phyloP scores from a whole-genome alignment of 2,888 invertebrate species.

The Xanthia icteritia region DNA sequence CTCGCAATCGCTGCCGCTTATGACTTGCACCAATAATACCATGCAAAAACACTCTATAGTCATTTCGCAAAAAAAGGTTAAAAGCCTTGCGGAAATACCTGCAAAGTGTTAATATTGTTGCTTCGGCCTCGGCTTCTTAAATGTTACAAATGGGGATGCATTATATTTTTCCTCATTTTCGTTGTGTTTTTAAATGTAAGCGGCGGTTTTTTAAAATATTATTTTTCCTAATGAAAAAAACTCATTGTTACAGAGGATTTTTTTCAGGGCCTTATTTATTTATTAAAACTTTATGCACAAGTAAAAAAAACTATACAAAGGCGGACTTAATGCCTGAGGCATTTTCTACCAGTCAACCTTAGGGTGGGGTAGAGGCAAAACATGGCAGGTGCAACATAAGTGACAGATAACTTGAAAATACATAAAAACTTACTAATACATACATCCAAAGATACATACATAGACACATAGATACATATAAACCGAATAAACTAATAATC shows the following conservation, averaged over 20 bases:
- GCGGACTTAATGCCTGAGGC: no score
- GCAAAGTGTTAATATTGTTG: constrained; percentile 60
- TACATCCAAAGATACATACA: no score
- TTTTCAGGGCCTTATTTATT: no score
- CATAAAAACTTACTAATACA: no score
- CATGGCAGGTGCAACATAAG: no score
- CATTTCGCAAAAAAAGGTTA: constrained; percentile 65
- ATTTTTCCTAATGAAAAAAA: background rate
- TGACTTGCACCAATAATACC: constrained; percentile 13
- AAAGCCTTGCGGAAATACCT: constrained; percentile 55
- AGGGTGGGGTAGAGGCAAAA: no score
- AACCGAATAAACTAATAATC: no score
- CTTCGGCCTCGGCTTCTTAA: constrained; percentile 37
- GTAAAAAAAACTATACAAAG: no score
- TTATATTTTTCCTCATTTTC: constrained; percentile 33
- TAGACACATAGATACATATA: no score
- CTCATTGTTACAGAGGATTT: background rate
- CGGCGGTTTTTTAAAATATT: background rate
- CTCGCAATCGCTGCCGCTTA: constrained; percentile 7
- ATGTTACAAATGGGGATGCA: constrained; percentile 53
- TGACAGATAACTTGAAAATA: no score
- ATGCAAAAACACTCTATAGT: constrained; percentile 60
- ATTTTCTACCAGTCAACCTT: no score
- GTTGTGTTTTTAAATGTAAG: constrained; percentile 13
- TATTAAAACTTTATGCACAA: no score